These are phyloP conservation scores for Danionella dracula DNA, from an alignment of 2,797 vertebrate genomes.

Conservation along the genomic window DNA sequence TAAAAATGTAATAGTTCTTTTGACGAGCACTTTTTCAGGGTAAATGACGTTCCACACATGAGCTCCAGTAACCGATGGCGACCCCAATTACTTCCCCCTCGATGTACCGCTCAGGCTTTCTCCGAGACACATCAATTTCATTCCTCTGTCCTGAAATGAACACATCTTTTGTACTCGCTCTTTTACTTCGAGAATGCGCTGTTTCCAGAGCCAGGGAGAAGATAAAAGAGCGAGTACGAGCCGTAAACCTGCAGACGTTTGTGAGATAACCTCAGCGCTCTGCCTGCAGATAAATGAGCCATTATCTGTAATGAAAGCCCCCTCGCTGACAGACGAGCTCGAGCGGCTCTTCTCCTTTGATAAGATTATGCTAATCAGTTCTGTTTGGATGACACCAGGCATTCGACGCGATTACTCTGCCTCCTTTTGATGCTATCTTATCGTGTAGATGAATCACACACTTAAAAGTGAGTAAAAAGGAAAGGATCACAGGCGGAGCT, in stretches of 20 bases:
- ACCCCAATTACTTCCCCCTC: neutral
- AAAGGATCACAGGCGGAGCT: too few species aligned
- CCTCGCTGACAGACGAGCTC: conserved; percentile 26
- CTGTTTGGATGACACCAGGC: neutral
- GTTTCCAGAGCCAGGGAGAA: conserved; percentile 19
- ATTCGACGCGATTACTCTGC: neutral
- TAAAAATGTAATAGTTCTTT: too few species aligned
- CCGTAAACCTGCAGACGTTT: conserved; percentile 9
- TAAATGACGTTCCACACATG: conserved; percentile 20
- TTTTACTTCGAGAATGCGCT: conserved; percentile 12
- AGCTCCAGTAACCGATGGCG: conserved; percentile 18
- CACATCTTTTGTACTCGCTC: neutral
- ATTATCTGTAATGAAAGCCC: conserved; percentile 30
- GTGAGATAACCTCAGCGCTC: conserved; percentile 24
- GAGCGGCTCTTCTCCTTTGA: conserved; percentile 15
- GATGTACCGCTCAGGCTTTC: neutral
- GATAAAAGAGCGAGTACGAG: conserved; percentile 33
- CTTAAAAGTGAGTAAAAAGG: too few species aligned
- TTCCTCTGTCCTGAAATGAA: neutral
- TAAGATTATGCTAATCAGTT: conserved; percentile 32
- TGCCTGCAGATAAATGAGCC: conserved; percentile 20
- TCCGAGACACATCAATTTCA: neutral
- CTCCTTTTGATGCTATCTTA: neutral
- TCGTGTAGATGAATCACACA: neutral
- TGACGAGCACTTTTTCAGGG: conserved; percentile 4